These are phyloP conservation scores for Alfaro cultratus DNA, from an alignment of 2,797 vertebrate genomes.

Conservation along the genomic window DNA sequence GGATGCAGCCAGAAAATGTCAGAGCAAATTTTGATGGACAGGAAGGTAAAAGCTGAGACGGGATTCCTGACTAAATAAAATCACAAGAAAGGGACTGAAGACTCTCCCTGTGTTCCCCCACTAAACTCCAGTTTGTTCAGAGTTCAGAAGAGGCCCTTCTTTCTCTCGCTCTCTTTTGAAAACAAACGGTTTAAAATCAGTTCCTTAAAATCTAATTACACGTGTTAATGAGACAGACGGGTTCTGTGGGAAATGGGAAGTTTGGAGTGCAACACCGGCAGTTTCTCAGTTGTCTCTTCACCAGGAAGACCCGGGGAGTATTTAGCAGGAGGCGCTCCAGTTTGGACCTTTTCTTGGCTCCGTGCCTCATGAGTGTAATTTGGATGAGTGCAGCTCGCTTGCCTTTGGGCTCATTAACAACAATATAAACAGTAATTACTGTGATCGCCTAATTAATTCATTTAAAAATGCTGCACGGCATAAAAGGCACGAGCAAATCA, in stretches of 20 bases:
- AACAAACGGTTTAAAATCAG: neutral
- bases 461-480: conserved; percentile 79
- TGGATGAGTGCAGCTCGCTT: conserved; percentile 85
- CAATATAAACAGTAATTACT: conserved; percentile 89
- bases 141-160: neutral
- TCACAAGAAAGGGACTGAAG: conserved; percentile 21
- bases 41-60: conserved; percentile 25
- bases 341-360: conserved; percentile 82
- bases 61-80: conserved; percentile 45
- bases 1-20: conserved; percentile 67
- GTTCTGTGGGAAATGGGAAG: conserved; percentile 23
- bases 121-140: conserved; percentile 6
- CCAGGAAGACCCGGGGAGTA: conserved; percentile 57
- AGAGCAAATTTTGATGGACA: conserved; percentile 57
- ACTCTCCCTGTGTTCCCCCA: conserved; percentile 32
- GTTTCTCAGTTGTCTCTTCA: conserved; percentile 38
- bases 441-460: conserved; percentile 87
- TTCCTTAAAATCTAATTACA: conserved; percentile 10
- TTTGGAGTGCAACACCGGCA: conserved; percentile 21
- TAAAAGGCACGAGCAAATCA: conserved; percentile 79
- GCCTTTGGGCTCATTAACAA: conserved; percentile 89
- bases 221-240: conserved; percentile 6
- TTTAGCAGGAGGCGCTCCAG: conserved; percentile 66
- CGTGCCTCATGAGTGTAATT: conserved; percentile 83
- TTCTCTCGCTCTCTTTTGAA: conserved; percentile 7